Evolutionary conservation across 2,113 vertebrate species (phyloP).

Genomic region (Gallinago media): DNA sequence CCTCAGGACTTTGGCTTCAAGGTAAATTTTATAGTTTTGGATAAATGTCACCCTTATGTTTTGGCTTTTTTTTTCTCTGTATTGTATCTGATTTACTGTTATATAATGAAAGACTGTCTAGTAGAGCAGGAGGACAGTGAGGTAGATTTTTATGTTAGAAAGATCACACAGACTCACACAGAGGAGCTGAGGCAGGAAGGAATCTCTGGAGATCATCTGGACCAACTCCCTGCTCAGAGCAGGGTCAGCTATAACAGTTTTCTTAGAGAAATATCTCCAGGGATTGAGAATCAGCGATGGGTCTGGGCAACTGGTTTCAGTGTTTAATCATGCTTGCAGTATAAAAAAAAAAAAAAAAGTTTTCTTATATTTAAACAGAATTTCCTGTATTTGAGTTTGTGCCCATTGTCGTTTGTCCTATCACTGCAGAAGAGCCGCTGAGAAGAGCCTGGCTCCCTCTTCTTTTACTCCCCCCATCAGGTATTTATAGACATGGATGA

Average conservation of each 20-base stretch:
- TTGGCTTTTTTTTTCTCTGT: neutral
- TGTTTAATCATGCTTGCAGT: neutral
- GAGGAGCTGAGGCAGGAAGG: neutral
- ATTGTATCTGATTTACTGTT: neutral
- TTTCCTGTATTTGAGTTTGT: neutral
- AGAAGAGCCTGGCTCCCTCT: neutral
- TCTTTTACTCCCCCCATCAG: neutral
- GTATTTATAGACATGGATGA: neutral
- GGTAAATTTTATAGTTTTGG: neutral
- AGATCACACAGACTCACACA: neutral
- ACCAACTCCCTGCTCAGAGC: neutral
- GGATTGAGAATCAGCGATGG: neutral
- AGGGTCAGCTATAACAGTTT: neutral
- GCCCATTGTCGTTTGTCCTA: neutral
- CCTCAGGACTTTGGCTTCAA: neutral
- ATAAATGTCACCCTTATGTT: neutral
- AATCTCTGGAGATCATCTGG: neutral
- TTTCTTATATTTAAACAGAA: neutral
- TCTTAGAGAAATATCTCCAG: neutral
- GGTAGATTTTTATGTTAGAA: neutral
- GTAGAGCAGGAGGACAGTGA: neutral
- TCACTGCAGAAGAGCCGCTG: neutral
- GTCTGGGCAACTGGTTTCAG: neutral
- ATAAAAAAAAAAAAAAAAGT: neutral
- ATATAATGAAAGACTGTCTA: neutral